These are phyloP conservation scores for Forbesichthys papilliferus DNA, from an alignment of 2,113 vertebrate species.

Conservation along the genomic window DNA sequence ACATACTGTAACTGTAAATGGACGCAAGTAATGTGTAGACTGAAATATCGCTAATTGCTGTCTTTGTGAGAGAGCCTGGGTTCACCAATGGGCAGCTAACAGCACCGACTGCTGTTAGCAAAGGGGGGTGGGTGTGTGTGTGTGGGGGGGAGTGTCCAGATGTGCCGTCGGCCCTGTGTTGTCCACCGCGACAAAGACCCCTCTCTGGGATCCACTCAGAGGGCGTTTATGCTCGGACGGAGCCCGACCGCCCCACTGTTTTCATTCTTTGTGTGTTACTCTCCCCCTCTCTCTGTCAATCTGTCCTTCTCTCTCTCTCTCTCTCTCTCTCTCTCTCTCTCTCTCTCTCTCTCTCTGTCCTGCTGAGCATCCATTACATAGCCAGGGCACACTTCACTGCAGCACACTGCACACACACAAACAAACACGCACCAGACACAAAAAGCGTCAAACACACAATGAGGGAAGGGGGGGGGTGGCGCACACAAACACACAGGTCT, in stretches of 20 bases:
- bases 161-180: slow-evolving; percentile 68
- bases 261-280: slow-evolving; percentile 21
- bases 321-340: not conserved
- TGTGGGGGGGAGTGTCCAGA: slow-evolving; percentile 61
- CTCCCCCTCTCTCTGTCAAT: slow-evolving; percentile 19
- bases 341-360: not conserved
- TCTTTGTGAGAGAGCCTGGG: slow-evolving; percentile 33
- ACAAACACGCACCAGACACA: not conserved
- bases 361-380: slow-evolving; percentile 10
- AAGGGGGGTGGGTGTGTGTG: slow-evolving; percentile 53
- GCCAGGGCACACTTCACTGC: slow-evolving; percentile 43
- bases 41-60: slow-evolving; percentile 39
- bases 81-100: slow-evolving; percentile 64
- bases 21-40: too few relatives aligned
- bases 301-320: not conserved
- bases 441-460: not conserved
- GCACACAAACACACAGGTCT: not conserved
- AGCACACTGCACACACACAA: not conserved
- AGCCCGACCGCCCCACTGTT: slow-evolving; percentile 30
- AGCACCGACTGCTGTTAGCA: slow-evolving; percentile 49
- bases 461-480: too few relatives aligned
- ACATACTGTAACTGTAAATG: too few relatives aligned
- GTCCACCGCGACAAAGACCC: slow-evolving; percentile 65
- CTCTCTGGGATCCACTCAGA: slow-evolving; percentile 45
- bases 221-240: slow-evolving; percentile 46